Evolutionary conservation across 1,140 invertebrate species (phyloP), one percentile per base, ranked within the genome.

Genomic region (Prorops nasuta): DNA sequence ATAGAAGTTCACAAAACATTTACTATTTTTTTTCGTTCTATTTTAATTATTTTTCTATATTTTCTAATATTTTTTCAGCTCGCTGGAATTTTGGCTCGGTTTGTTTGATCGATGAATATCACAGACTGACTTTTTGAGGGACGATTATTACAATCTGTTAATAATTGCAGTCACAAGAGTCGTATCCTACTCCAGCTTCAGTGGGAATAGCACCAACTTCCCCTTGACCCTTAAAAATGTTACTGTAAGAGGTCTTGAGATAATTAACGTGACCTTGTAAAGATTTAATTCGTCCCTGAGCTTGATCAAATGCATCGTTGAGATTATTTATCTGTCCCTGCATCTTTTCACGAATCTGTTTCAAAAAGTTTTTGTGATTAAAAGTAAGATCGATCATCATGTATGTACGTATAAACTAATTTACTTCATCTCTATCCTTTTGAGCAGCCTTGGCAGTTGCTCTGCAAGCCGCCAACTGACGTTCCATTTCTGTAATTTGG

Each of bases 251-350:
- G 22, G 76, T 79, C 54, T 84, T 81, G 3, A 86, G 64, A 39
- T 82, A 81, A 52, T 84, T 81, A 1, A 86, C 83, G 35, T 86
- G 84, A 0, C 78, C 79, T 55, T 86, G 84, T 6, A 87, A 64
- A 0, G 81, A 83, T 42, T 80, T 73, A 31, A 87, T 83, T 3
- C 86, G 71, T 41, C 82, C 74, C 58, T 86, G 84, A 2, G 84
- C 84, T 56, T 86, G 83, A 41, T 84, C 80, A 47, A 87, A 86
- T 54, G 85, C 84, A 45, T 86, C 83, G 47, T 82, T 84, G 38
- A 86, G 56, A 34, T 84, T 81, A 50, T 81, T 81, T 37, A 87
- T 84, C 63, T 87, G 84, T 45, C 80, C 78, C 54, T 86, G 82
- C 82, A 87, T 86, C 49, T 84, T 85, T 53, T 82, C 79, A 51